Percentiles rank a stretch among this genome's conserved stretches.
Conservation (phyloP, 2,113 vertebrate genomes). For the Hemiscyllium ocellatum region DNA sequence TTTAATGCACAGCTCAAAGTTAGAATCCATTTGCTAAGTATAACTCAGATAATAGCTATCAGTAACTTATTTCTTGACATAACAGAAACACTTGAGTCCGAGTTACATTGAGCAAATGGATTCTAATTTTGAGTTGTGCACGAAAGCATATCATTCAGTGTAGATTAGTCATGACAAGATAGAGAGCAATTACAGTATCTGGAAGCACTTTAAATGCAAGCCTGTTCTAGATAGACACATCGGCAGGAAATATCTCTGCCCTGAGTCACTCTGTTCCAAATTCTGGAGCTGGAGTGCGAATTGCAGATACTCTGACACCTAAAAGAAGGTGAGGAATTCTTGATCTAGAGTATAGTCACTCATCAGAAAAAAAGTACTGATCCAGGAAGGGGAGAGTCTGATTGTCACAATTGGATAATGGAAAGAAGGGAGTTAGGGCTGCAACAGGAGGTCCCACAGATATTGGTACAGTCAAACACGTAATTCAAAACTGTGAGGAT, state of each 20-base stretch:
- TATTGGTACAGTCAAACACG: neutral
- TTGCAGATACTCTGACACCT: neutral
- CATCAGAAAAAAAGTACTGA: neutral
- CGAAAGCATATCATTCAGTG: neutral
- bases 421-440: neutral
- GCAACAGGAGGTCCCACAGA: neutral
- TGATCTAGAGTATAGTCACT: neutral
- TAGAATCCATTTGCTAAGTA: neutral
- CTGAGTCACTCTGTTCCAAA: neutral
- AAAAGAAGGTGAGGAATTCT: neutral
- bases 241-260: neutral
- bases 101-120: neutral
- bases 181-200: neutral
- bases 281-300: neutral
- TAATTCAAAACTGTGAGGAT: neutral
- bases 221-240: neutral
- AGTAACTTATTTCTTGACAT: no score
- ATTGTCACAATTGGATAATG: neutral
- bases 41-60: no score
- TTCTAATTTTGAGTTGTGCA: neutral
- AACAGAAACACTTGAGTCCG: no score
- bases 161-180: neutral
- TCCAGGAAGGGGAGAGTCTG: neutral
- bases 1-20: neutral
- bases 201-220: neutral